Conservation (phyloP, 2,888 invertebrate genomes). For the Oegoconia quadripuncta region DNA sequence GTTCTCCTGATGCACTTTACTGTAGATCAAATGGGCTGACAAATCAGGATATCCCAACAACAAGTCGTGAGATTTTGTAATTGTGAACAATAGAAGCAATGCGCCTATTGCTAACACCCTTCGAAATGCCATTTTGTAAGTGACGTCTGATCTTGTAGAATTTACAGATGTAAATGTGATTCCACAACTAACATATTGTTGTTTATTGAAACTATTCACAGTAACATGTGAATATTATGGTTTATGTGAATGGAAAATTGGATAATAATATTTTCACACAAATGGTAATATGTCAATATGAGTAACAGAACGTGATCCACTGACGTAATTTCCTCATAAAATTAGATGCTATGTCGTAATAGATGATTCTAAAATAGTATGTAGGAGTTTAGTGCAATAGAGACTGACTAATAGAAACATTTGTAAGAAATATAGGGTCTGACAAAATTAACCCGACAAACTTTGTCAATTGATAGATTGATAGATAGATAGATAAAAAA, state of each 20-base stretch:
- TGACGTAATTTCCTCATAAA: slow-evolving; percentile 11
- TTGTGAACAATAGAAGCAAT: slow-evolving; percentile 9
- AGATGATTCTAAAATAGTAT: slow-evolving; percentile 2
- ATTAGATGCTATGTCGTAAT: not conserved
- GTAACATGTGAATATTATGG: slow-evolving; percentile 7
- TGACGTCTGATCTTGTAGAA: slow-evolving; percentile 14
- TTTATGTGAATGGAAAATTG: slow-evolving; percentile 15
- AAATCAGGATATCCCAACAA: slow-evolving; percentile 50
- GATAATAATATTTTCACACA: not conserved
- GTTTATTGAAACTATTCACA: slow-evolving; percentile 8
- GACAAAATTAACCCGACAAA: too few species aligned
- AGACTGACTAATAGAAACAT: too few species aligned
- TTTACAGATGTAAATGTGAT: slow-evolving; percentile 6
- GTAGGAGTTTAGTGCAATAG: slow-evolving; percentile 3
- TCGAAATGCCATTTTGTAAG: slow-evolving; percentile 11
- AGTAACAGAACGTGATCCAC: slow-evolving; percentile 6
- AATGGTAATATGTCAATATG: not conserved
- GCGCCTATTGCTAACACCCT: slow-evolving; percentile 3
- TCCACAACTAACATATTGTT: not conserved
- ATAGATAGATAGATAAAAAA: too few species aligned
- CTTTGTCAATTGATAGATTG: too few species aligned
- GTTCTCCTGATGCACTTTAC: slow-evolving; percentile 55
- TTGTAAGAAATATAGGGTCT: too few species aligned
- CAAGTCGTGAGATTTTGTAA: slow-evolving; percentile 25
- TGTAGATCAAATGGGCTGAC: slow-evolving; percentile 52